phyloP scores from a whole-genome alignment of 2,888 invertebrate species.

The Nephrotoma flavescens region DNA sequence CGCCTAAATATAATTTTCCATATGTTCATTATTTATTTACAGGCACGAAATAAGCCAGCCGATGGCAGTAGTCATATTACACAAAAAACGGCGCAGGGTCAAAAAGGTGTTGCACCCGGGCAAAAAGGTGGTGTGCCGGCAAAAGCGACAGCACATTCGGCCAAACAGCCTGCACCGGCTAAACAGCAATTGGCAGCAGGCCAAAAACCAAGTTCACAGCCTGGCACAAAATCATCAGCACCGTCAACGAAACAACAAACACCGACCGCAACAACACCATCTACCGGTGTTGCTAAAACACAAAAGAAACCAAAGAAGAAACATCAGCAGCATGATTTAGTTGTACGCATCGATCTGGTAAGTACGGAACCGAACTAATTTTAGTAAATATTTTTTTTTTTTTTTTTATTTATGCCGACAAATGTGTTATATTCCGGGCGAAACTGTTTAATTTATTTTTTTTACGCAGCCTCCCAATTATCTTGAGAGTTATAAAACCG shows the following conservation, averaged over 20 bases:
- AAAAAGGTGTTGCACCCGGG: constrained; percentile 38
- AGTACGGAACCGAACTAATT: constrained; percentile 25
- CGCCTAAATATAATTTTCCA: neutral
- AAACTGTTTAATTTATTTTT: too few species aligned
- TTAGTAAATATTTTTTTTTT: neutral
- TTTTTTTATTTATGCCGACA: neutral
- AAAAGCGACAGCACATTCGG: constrained; percentile 41
- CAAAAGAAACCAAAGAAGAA: constrained; percentile 65
- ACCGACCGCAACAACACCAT: constrained; percentile 20
- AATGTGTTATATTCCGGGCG: neutral
- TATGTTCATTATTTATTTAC: constrained; percentile 18
- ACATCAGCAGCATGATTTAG: constrained; percentile 66
- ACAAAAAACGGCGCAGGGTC: constrained; percentile 15
- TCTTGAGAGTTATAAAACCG: too few species aligned
- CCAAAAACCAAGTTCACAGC: constrained; percentile 13
- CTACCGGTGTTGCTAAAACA: constrained; percentile 34
- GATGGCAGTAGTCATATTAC: constrained; percentile 60
- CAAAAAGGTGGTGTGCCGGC: constrained; percentile 38
- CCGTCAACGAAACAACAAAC: constrained; percentile 10
- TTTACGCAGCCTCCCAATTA: too few species aligned
- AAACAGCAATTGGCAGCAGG: constrained; percentile 33
- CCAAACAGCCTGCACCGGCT: constrained; percentile 40
- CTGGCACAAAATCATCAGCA: neutral
- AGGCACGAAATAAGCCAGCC: constrained; percentile 73
- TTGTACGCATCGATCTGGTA: constrained; percentile 70